Conservation (phyloP, 2,113 vertebrate species). For the Gallinago jamesoni region DNA sequence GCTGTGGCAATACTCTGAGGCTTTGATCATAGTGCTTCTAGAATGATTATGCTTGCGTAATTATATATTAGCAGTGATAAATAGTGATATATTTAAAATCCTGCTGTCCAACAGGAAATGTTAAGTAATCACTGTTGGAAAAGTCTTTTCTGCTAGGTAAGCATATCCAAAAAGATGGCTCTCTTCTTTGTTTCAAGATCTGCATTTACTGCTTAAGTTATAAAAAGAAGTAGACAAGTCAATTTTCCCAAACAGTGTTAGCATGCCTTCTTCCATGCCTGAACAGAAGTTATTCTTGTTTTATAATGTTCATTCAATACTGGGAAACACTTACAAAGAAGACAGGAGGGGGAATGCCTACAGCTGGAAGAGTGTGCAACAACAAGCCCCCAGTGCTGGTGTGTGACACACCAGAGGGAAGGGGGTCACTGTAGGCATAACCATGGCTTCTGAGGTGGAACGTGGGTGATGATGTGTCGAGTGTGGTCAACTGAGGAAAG, state of each 20-base stretch:
- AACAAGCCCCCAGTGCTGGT: neutral
- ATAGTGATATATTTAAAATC: neutral
- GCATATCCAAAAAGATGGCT: neutral
- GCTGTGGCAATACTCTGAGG: neutral
- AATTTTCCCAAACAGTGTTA: neutral
- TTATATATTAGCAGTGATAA: neutral
- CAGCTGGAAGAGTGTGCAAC: neutral
- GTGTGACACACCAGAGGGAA: neutral
- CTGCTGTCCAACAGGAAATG: neutral
- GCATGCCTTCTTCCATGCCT: neutral
- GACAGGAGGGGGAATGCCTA: accelerated
- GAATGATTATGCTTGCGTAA: neutral
- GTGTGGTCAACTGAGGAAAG: neutral
- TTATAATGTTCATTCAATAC: neutral
- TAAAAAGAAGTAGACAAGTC: neutral
- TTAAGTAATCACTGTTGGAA: neutral
- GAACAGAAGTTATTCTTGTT: neutral
- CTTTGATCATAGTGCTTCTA: neutral
- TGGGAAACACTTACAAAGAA: neutral
- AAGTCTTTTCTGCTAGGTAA: neutral
- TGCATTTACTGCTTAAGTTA: neutral
- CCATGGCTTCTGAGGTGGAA: neutral
- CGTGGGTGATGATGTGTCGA: neutral
- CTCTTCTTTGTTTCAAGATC: neutral
- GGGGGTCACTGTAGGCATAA: neutral